Percentiles rank a stretch among this genome's conserved stretches.
These are phyloP conservation scores for Coremacera marginata DNA, from an alignment of 2,888 invertebrate species.

Conservation along the genomic window DNA sequence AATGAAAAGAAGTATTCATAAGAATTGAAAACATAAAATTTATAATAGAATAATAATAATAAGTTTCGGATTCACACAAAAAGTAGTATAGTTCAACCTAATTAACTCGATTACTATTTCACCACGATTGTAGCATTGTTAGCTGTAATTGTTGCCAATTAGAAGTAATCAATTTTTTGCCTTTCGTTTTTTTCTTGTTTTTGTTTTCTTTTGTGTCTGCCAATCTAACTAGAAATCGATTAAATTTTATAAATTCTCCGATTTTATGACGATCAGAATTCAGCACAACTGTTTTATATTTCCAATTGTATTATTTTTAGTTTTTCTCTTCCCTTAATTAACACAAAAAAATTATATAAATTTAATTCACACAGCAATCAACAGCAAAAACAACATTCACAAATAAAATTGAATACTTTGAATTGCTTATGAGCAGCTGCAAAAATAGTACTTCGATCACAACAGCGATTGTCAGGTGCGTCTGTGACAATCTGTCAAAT, in stretches of 20 bases:
- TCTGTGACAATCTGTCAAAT: constrained; percentile 41
- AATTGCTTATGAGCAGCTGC: background rate
- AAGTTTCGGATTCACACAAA: constrained; percentile 30
- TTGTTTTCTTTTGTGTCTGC: background rate
- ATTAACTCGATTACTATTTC: constrained; percentile 25
- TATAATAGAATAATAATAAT: constrained; percentile 24
- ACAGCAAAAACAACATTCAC: constrained; percentile 24
- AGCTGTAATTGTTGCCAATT: constrained; percentile 34
- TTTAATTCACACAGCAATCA: constrained; percentile 13
- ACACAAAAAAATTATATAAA: constrained; percentile 5
- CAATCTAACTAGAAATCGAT: constrained; percentile 29
- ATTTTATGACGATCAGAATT: background rate
- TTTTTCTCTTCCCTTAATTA: background rate
- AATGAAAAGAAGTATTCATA: background rate
- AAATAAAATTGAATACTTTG: background rate
- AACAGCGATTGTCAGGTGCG: background rate
- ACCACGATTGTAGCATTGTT: constrained; percentile 3
- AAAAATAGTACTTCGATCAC: constrained; percentile 38
- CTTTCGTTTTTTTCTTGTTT: constrained; percentile 3
- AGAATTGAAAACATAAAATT: background rate
- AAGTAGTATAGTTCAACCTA: background rate
- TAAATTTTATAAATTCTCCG: constrained; percentile 1
- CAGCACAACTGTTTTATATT: background rate
- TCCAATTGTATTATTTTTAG: constrained; percentile 8
- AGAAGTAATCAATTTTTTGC: constrained; percentile 27